phyloP scores from a whole-genome alignment of 2,797 vertebrate genomes.

The Antennarius maculatus region DNA sequence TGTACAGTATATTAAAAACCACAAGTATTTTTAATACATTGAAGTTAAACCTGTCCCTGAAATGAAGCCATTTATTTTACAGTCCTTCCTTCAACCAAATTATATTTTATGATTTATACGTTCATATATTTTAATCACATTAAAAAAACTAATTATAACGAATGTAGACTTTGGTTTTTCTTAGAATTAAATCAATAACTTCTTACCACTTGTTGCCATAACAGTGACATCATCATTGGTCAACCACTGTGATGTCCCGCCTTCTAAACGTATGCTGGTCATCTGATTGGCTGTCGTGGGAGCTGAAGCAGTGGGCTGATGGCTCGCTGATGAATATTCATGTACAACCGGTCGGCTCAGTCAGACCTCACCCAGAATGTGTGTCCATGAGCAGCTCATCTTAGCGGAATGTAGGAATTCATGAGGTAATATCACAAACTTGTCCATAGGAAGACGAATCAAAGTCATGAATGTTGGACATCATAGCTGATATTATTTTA shows the following conservation, averaged over 20 bases:
- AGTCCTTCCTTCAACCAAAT: too few species aligned
- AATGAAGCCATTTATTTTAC: too few species aligned
- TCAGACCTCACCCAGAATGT: constrained; percentile 34
- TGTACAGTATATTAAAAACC: too few species aligned
- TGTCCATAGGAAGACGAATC: constrained; percentile 13
- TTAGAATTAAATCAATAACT: neutral
- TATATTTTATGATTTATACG: too few species aligned
- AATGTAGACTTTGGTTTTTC: too few species aligned
- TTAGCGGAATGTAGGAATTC: constrained; percentile 54
- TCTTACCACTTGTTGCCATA: constrained; percentile 23
- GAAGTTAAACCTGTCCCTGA: too few species aligned
- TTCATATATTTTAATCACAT: too few species aligned
- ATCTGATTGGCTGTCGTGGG: constrained; percentile 78
- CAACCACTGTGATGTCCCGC: constrained; percentile 26
- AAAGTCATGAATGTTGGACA: neutral
- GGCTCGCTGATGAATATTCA: constrained; percentile 71
- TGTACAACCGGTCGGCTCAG: constrained; percentile 15
- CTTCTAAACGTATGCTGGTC: constrained; percentile 1
- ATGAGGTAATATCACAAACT: constrained; percentile 22
- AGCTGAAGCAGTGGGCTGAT: constrained; percentile 86
- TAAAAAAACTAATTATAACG: too few species aligned
- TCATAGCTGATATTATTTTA: too few species aligned
- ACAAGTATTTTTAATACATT: too few species aligned
- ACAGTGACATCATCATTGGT: constrained; percentile 39
- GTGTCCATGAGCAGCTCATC: constrained; percentile 39